Evolutionary conservation across 2,888 invertebrate genomes (phyloP), one percentile per base, ranked within the genome.

Genomic region (Coenonympha arcania): DNA sequence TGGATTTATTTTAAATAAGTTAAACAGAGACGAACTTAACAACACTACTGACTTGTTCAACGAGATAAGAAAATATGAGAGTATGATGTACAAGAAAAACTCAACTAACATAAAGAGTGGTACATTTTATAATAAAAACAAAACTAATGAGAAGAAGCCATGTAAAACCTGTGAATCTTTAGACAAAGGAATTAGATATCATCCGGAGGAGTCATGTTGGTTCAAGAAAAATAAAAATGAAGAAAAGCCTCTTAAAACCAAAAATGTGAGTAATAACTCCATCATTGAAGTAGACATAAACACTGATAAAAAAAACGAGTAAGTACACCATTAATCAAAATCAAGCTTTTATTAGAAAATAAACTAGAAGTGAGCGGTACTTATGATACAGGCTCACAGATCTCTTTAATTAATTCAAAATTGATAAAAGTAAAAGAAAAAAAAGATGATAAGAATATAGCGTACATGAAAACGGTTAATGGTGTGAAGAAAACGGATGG

Each of bases 331-430:
- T n/a, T n/a, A n/a, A n/a, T n/a, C n/a, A n/a, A 60, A 56, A 39
- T 62, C 8, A 58, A 60, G 37, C 34, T 61, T 54, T 0, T 49
- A 56, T 45, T 60, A 50, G 55, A 60, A 48, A 48, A 56, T 20
- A 58, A 20, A n/a, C 20, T 61, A 37, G 45, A 61, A 50, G 34
- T 51, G 19, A 52, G 13, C 24, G 62, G 56, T 36, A 52, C 61
- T 16, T 64, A 65, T 57, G 64, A 64, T 40, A 57, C 63, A 11
- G 62, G 62, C 1, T 63, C 59, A n/a, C 57, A 65, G 55, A 57
- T 65, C 1, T 61, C 61, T n/a, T 54, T 63, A 42, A 64, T 64
- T 20, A 66, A 62, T 58, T 55, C 60, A 16, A 64, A 42, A 48
- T 55, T 60, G 46, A 28, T 61, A 22, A 56, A 50, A 40, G 16